Evolutionary conservation across 2,797 vertebrate species (phyloP), one percentile per base, ranked within the genome.

Genomic region (Amblyopsis hoosieri): DNA sequence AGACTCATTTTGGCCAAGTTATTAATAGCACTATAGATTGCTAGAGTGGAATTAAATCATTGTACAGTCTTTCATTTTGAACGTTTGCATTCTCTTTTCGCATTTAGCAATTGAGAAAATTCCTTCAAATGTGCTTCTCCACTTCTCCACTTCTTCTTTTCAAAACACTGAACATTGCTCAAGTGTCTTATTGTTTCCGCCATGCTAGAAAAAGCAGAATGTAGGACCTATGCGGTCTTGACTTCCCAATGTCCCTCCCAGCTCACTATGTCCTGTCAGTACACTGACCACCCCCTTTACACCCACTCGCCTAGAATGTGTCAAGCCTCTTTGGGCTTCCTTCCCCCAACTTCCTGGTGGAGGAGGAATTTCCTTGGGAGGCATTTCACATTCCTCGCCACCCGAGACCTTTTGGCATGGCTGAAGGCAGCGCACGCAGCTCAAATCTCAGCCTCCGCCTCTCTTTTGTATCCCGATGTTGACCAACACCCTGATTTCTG

Each of bases 301-400:
- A 81, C 82, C 79, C 78, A 12, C 77, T 79, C 79, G 74, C 67
- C 71, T 77, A 45, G 88, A 74, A 87, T 84, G 83, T 87, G 84
- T 86, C 80, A 83, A 78, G 87, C 78, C 75, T 73, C 57, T 71
- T 62, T 77, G 50, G 66, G 83, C 84, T 87, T 90, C 85, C 87
- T 89, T 87, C 82, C 31, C 74, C 23, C 71, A 67, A 66, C 76
- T 87, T 90, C 86, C 89, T 88, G 73, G 66, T 83, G 81, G 52
- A 81, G 75, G 71, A 82, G 76, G 88, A 86, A 88, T 92, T 90
- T 92, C 88, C 88, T 87, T 85, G 72, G 72, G 83, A 89, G 89
- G 74, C 78, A 58, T 82, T 85, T 80, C 54, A 70, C 84, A 90
- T 91, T 92, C 87, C 81, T 89, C 55, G 58, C 63, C 78, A 67